Conservation (phyloP, 2,113 vertebrate genomes). For the Neogale vison region DNA sequence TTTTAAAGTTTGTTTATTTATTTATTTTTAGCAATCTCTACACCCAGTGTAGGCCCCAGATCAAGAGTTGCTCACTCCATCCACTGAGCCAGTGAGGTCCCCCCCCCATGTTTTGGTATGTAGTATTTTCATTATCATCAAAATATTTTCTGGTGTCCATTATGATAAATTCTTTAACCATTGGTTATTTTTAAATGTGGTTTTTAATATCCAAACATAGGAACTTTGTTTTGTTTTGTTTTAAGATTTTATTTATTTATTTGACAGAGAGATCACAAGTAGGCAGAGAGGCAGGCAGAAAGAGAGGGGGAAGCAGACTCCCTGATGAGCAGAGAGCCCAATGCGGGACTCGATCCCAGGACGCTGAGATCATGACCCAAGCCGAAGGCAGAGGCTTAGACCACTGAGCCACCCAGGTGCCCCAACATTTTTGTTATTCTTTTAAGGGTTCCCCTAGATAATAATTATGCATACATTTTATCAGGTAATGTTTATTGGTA, state of each 20-base stretch:
- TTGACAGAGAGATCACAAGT: too few species aligned
- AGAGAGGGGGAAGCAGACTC: too few species aligned
- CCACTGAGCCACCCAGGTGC: too few species aligned
- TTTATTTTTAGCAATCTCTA: not conserved
- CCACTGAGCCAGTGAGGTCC: not conserved
- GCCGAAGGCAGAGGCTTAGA: too few species aligned
- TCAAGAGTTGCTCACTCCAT: not conserved
- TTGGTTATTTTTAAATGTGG: not conserved
- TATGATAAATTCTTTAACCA: not conserved
- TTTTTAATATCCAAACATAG: too few species aligned
- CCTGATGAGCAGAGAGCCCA: too few species aligned
- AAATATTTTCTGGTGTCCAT: not conserved
- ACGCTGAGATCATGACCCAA: too few species aligned
- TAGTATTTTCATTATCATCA: not conserved
- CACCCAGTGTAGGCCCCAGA: not conserved
- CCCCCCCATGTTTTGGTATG: not conserved
- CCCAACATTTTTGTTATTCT: not conserved
- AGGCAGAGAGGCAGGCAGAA: too few species aligned
- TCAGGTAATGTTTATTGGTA: not conserved
- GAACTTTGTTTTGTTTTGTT: too few species aligned
- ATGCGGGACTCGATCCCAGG: too few species aligned
- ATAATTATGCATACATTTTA: not conserved
- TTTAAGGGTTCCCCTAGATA: not conserved
- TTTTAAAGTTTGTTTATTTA: not conserved
- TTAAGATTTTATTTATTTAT: too few species aligned